phyloP scores from a whole-genome alignment of 2,797 vertebrate species.

The Peromyscus attwateri region DNA sequence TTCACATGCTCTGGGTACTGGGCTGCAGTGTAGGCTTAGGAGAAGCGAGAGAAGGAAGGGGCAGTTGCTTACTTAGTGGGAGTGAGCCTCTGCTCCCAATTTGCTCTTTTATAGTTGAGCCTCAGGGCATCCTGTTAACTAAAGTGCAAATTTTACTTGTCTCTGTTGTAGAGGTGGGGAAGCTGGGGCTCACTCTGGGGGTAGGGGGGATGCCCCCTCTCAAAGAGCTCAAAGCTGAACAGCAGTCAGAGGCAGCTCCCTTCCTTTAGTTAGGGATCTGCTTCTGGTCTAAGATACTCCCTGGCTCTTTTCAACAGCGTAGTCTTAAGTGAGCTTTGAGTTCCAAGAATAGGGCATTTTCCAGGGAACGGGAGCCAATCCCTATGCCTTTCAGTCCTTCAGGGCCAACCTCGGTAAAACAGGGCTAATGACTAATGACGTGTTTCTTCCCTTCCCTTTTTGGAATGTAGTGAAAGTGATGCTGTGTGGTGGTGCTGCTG shows the following conservation, averaged over 20 bases:
- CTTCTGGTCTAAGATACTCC: background rate
- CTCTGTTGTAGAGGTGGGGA: background rate
- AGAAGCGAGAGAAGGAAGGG: background rate
- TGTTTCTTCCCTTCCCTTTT: background rate
- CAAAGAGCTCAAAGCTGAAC: background rate
- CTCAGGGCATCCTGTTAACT: background rate
- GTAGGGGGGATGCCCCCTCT: background rate
- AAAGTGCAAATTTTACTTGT: constrained; percentile 1
- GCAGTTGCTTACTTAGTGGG: background rate
- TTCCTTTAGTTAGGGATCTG: background rate
- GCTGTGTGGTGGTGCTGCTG: background rate
- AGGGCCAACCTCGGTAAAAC: background rate
- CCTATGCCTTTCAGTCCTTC: background rate
- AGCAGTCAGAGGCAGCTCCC: background rate
- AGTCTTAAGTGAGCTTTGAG: background rate
- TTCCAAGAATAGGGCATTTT: background rate
- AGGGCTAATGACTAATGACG: background rate
- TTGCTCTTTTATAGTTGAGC: background rate
- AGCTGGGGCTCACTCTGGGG: background rate
- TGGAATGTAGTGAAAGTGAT: background rate
- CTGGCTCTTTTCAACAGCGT: background rate
- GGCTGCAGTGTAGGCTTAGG: background rate
- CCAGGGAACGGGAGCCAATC: background rate
- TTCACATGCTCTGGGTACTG: background rate
- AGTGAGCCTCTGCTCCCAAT: background rate